Conservation (phyloP, 1,140 invertebrate genomes). For the Coelopa frigida region DNA sequence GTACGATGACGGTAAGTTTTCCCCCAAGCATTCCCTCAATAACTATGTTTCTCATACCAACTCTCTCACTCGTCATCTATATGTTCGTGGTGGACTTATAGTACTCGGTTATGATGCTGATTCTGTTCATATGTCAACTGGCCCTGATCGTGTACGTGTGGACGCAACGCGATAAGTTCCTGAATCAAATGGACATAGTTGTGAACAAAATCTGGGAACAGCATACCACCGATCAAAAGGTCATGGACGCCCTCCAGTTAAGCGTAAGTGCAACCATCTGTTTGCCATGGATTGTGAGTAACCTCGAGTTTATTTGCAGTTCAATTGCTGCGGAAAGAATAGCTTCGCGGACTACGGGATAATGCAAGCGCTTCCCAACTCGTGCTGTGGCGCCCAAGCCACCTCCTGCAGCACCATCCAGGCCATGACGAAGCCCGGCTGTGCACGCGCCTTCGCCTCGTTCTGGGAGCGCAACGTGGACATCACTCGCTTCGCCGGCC, state of each 20-base stretch:
- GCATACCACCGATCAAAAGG: slow-evolving; percentile 14
- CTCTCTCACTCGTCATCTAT: background rate
- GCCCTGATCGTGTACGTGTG: slow-evolving; percentile 53
- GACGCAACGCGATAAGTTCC: slow-evolving; percentile 46
- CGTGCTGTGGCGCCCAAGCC: slow-evolving; percentile 45
- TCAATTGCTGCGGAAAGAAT: slow-evolving; percentile 56
- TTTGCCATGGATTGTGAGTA: background rate
- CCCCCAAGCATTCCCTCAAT: background rate
- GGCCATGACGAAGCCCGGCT: slow-evolving; percentile 45
- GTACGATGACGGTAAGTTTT: slow-evolving; percentile 62
- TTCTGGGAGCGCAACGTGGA: slow-evolving; percentile 48
- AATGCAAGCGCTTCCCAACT: slow-evolving; percentile 26
- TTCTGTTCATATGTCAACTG: slow-evolving; percentile 57
- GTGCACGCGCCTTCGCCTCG: slow-evolving; percentile 35
- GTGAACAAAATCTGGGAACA: slow-evolving; percentile 41
- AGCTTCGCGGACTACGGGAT: slow-evolving; percentile 44
- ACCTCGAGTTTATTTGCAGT: slow-evolving; percentile 43
- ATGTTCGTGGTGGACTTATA: slow-evolving; percentile 40
- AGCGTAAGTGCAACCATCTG: slow-evolving; percentile 18
- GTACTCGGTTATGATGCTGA: slow-evolving; percentile 58
- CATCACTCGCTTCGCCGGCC: slow-evolving; percentile 55
- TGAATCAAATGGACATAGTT: slow-evolving; percentile 42
- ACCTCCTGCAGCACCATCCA: slow-evolving; percentile 21
- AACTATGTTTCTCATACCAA: background rate
- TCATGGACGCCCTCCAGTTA: slow-evolving; percentile 29